A percentile compares a stretch with the other conserved stretches of the same genome.
phyloP scores from a whole-genome alignment of 2,888 invertebrate species.

The Zaprionus obscuricornis region DNA sequence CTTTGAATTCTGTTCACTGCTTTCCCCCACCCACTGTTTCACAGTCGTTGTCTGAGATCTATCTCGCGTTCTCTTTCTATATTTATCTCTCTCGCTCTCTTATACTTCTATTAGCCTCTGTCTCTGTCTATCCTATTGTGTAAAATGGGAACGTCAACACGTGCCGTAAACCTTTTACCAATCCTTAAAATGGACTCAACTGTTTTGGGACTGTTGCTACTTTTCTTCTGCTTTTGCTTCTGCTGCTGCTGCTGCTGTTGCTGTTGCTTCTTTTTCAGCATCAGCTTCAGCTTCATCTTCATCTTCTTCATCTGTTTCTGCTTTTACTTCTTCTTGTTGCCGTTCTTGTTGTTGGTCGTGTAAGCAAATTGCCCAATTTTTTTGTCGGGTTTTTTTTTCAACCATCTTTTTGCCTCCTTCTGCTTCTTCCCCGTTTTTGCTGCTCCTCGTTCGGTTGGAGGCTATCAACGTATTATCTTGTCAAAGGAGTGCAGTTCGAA shows the following conservation, averaged over 20 bases:
- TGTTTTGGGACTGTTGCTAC: not conserved
- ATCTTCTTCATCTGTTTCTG: slow-evolving; percentile 7
- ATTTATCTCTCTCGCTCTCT: no score
- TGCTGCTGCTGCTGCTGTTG: slow-evolving; percentile 7
- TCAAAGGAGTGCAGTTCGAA: slow-evolving; percentile 74
- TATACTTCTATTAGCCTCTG: not conserved
- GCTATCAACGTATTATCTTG: slow-evolving; percentile 74
- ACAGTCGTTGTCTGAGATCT: no score
- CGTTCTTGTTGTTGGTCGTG: slow-evolving; percentile 52
- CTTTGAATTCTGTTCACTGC: slow-evolving; percentile 31
- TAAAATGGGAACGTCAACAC: slow-evolving; percentile 48
- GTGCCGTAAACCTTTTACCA: slow-evolving; percentile 54
- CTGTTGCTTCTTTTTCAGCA: slow-evolving; percentile 9
- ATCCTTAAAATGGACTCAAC: slow-evolving; percentile 39
- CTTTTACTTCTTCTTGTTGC: slow-evolving; percentile 42
- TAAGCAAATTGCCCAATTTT: slow-evolving; percentile 76
- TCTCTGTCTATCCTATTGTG: slow-evolving; percentile 20
- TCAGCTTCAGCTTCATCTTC: not conserved
- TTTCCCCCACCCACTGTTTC: no score
- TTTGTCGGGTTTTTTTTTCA: slow-evolving; percentile 27
- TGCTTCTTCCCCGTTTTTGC: no score
- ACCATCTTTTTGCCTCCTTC: no score
- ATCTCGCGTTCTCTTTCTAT: no score
- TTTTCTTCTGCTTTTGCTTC: no score
- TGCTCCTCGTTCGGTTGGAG: slow-evolving; percentile 19